phyloP scores from a whole-genome alignment of 2,888 invertebrate genomes.

The Pteria penguin region DNA sequence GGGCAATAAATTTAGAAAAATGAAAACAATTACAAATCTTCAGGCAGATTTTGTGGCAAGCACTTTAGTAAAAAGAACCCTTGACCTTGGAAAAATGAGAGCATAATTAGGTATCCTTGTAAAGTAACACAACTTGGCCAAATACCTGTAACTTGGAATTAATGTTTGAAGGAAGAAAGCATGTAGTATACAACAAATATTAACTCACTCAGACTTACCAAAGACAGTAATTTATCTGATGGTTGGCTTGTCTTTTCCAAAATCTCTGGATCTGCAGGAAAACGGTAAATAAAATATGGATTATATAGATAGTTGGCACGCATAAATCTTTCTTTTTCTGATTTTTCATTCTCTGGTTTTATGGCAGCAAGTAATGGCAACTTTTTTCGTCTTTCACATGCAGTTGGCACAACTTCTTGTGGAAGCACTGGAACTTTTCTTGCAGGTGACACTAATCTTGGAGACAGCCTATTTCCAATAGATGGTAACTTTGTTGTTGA shows the following conservation, averaged over 20 bases:
- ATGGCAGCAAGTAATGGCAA: constrained; percentile 69
- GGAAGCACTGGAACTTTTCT: constrained; percentile 13
- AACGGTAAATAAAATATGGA: constrained; percentile 71
- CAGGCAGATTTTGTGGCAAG: too few species aligned
- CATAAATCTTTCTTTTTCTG: constrained; percentile 74
- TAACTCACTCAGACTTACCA: too few species aligned
- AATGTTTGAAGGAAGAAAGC: too few species aligned
- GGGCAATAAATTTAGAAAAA: too few species aligned
- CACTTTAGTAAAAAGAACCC: too few species aligned
- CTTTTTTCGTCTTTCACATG: constrained; percentile 62
- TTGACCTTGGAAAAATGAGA: too few species aligned
- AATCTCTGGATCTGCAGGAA: constrained; percentile 63
- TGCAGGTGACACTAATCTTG: constrained; percentile 19
- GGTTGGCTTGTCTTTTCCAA: constrained; percentile 66
- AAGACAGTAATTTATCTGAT: constrained; percentile 64
- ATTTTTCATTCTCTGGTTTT: constrained; percentile 73
- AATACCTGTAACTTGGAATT: too few species aligned
- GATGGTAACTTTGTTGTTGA: constrained; percentile 28
- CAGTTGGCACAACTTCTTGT: constrained; percentile 39
- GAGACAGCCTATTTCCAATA: constrained; percentile 14
- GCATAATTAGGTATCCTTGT: too few species aligned
- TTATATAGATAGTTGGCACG: constrained; percentile 73
- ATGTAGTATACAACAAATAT: too few species aligned
- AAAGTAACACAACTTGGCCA: too few species aligned
- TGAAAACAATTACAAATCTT: too few species aligned